Evolutionary conservation across 2,113 vertebrate genomes (phyloP), one percentile per base, ranked within the genome.

Genomic region (Malurus cyaneus): DNA sequence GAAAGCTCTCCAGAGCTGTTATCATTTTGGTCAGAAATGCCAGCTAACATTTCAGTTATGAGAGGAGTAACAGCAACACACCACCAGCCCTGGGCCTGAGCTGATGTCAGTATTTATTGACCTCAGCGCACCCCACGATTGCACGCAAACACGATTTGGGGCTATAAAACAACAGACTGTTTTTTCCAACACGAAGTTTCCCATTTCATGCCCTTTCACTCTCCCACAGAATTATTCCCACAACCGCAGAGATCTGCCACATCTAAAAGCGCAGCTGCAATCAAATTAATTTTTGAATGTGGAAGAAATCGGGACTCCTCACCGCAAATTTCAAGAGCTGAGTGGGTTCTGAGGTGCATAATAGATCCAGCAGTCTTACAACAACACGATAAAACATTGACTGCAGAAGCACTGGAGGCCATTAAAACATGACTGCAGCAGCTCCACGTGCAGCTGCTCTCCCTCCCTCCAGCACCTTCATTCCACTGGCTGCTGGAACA

Each of bases 271-370:
- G n/a, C 3, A 64, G 77, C 29, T 2, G 62, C 56, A 46, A 80
- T 13, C 65, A 25, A 88, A 91, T 77, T 96, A 49, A 65, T 81
- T 72, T 77, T 41, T 59, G 50, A 72, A 53, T 41, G 69, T 18
- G 36, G 57, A 56, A 66, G 71, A 89, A 85, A 80, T 65, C 82
- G 88, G 71, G 60, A n/a, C 80, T 50, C 73, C 32, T 44, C 59
- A 39, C 15, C 31, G 54, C 65, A 85, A 41, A 49, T 64, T 71
- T 83, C 28, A n/a, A 25, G 80, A 94, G 65, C 31, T 19, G 26
- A 29, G 64, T 44, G 2, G 1, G 42, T 79, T 76, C 89, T 50
- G 86, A 69, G 80, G 57, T 46, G 29, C 39, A 69, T 41, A 79
- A 86, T 52, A 81, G 66, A 77, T 46, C 57, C 53, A 93, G 69